Evolutionary conservation across 2,113 vertebrate species (phyloP).

Genomic region (Ptychochromis oligacanthus): DNA sequence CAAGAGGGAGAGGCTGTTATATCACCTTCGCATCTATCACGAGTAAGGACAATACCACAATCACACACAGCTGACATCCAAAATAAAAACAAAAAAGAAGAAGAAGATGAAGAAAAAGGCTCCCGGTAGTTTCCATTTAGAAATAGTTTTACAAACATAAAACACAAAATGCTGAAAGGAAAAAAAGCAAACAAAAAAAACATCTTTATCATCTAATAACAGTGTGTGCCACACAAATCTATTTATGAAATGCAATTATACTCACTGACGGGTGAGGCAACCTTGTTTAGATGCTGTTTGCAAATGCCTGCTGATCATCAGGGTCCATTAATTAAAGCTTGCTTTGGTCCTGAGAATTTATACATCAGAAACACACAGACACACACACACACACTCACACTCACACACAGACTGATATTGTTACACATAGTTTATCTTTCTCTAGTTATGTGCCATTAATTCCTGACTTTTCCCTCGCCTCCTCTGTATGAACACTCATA

Average conservation of each 20-base stretch:
- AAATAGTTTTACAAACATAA: conserved; percentile 34
- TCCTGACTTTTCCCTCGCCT: not conserved
- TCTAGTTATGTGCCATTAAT: conserved; percentile 26
- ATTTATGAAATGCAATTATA: conserved; percentile 71
- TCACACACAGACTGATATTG: conserved; percentile 12
- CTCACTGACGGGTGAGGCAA: conserved; percentile 50
- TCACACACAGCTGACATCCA: conserved; percentile 12
- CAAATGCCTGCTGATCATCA: conserved; percentile 66
- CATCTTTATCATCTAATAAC: conserved; percentile 40
- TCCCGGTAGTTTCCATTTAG: conserved; percentile 5
- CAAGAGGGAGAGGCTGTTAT: not conserved
- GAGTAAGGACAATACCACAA: conserved; percentile 11
- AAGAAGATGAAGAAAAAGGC: not conserved
- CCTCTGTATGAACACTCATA: conserved; percentile 1
- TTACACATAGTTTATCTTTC: conserved; percentile 41
- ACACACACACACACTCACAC: not conserved
- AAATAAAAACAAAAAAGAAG: conserved; percentile 13
- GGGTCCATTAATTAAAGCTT: conserved; percentile 72
- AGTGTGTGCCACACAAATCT: conserved; percentile 60
- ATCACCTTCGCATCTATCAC: conserved; percentile 40
- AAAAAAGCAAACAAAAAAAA: not conserved
- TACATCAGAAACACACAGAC: conserved; percentile 12
- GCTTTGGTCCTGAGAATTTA: conserved; percentile 58
- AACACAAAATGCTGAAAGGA: conserved; percentile 12
- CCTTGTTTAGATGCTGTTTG: conserved; percentile 69